Conservation (phyloP, 1,140 invertebrate species). For the Drosophila kurseongensis region DNA sequence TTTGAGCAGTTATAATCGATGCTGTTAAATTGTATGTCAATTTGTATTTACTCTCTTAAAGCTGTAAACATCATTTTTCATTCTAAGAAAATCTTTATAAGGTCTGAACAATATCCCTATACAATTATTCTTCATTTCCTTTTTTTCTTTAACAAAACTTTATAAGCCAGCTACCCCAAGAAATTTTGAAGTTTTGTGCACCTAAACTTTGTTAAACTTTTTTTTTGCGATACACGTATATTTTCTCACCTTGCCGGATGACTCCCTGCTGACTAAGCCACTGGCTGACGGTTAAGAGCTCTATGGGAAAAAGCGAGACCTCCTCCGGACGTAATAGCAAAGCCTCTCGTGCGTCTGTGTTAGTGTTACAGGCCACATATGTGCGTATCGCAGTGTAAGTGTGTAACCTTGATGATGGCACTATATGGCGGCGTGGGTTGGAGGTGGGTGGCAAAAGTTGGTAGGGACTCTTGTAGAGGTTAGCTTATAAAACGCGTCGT, state of each 20-base stretch:
- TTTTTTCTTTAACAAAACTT: constrained; percentile 2
- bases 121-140: background rate
- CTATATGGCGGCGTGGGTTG: constrained; percentile 12
- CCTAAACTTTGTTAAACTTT: constrained; percentile 26
- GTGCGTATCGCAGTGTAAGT: constrained; percentile 37
- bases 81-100: background rate
- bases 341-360: constrained; percentile 31
- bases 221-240: constrained; percentile 10
- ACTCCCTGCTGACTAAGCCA: constrained; percentile 57
- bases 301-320: constrained; percentile 22
- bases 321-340: constrained; percentile 69
- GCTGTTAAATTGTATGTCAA: no score
- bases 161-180: constrained; percentile 10
- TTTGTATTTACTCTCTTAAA: no score
- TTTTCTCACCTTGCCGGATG: constrained; percentile 16
- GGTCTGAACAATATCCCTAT: background rate
- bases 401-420: constrained; percentile 67
- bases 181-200: constrained; percentile 13
- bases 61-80: no score
- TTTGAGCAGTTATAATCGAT: no score
- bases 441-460: constrained; percentile 1
- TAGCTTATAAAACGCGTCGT: constrained; percentile 65
- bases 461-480: constrained; percentile 11
- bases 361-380: constrained; percentile 42
- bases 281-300: constrained; percentile 44